Evolutionary conservation across 1,140 invertebrate species (phyloP), one percentile per base, ranked within the genome.

Genomic region (Ptiloglossa arizonensis): DNA sequence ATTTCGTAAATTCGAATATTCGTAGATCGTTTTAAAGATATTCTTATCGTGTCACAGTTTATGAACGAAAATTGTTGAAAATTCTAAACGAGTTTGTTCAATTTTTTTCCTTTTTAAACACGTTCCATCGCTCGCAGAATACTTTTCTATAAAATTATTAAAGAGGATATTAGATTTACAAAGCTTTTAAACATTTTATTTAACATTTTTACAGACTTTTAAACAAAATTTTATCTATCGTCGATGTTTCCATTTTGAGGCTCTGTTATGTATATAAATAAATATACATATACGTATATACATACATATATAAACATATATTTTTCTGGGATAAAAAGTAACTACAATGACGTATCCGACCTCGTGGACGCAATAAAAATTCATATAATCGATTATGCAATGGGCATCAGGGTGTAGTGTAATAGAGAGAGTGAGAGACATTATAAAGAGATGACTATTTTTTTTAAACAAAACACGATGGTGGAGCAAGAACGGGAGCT

Each of bases 391-490:
- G 66, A 76, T 60, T 62, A 77, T 46, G 75, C 57, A 77, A 62
- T 62, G 75, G 68, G 56, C 75, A 77, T 77, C 75, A 77, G 75
- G 75, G 75, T 77, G 75, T 77, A 77, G 68, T 22, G 70, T 77
- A 77, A 54, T 77, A 63, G 29, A 57, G 35, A 44, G 54, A 48
- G 11, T 15, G 46, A 59, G 44, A 62, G 35, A 44, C n/a, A 74
- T 66, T 76, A 22, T 56, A 76, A 76, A 69, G 73, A 76, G 66
- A 76, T 76, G 38, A 76, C 73, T 76, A 76, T 76, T 76, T 76
- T 76, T 60, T 68, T 59, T 29, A 66, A 56, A 66, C 17, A n/a
- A 35, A 57, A 19, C 50, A 38, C 15, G 38, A 67, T 38, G 57
- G 19, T n/a, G 19, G 50, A 46, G 22, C 27, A 38, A 44, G 24